Base-by-base conservation (phyloP, 1,140 invertebrate genomes). In the Cydia pomonella region DNA sequence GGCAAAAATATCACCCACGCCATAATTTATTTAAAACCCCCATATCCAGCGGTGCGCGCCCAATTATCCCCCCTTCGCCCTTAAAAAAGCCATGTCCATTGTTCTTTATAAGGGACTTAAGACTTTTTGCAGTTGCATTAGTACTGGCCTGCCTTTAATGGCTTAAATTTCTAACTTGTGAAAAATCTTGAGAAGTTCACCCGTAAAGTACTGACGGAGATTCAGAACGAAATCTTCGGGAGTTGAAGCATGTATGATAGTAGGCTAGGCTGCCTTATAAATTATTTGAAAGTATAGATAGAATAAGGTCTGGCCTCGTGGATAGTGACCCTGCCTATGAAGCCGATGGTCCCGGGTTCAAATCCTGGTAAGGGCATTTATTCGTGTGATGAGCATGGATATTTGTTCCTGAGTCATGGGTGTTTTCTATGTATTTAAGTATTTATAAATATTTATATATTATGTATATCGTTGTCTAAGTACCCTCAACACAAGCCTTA, bases 21-120 rank as follows among this genome's bases (percentile, higher is more conserved):
- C 16, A 77, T 82, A 82, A 79, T 80, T 82, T 82, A 80, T 82
- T 82, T 79, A 82, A n/a, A 82, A 77, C 76, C 74, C 75, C 76
- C 81, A 80, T 80, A 80, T 80, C 76, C 76, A 72, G 75, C 75
- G 75, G 72, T 64, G 74, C 29, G 66, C 72, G 44, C 41, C 41
- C 77, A 84, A 80, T 79, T 82, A 83, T 82, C 75, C 75, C 47
- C 16, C 16, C 21, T 59, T 12, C 12, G 53, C n/a, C 21, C 18
- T 21, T 23, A 59, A 23, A 82, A 74, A 59, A 21, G 53, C 16
- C 53, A 59, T 59, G 23, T 23, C n/a, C 3, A 10, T 59, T 23
- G 53, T 9, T n/a, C 53, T 59, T 59, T 10, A 59, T 23, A 82
- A 73, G 23, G 21, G 4, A 59, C 53, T 23, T 59, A 59, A 59